Evolutionary conservation across 1,140 invertebrate species (phyloP).

Genomic region (Hyles euphorbiae): DNA sequence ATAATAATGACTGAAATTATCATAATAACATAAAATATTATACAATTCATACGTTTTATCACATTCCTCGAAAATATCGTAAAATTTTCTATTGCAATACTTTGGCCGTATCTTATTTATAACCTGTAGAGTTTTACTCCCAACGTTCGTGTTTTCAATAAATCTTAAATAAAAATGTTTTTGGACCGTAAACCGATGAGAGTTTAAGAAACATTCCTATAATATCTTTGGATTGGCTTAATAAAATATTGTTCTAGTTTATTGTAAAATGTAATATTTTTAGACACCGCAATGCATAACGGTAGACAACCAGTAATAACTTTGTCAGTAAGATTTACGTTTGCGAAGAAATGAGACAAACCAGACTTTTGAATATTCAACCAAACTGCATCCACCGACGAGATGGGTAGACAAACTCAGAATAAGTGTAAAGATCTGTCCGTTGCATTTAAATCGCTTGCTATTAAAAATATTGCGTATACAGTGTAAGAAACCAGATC

Average conservation of each 20-base stretch:
- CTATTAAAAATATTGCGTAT: too few relatives aligned
- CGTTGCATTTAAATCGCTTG: too few relatives aligned
- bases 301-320: too few relatives aligned
- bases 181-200: conserved; percentile 3
- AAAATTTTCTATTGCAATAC: conserved; percentile 33
- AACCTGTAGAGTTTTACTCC: conserved; percentile 15
- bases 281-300: too few relatives aligned
- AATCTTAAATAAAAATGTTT: conserved; percentile 20
- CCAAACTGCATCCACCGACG: too few relatives aligned
- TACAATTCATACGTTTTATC: conserved; percentile 38
- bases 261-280: too few relatives aligned
- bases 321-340: too few relatives aligned
- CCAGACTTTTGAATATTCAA: too few relatives aligned
- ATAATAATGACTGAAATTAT: conserved; percentile 50
- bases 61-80: conserved; percentile 33
- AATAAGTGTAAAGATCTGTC: too few relatives aligned
- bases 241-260: background rate
- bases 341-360: too few relatives aligned
- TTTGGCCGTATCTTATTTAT: conserved; percentile 25
- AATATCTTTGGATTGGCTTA: conserved; percentile 17
- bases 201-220: conserved; percentile 10
- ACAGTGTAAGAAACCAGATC: too few relatives aligned
- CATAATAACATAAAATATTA: conserved; percentile 28
- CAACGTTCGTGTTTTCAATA: conserved; percentile 14
- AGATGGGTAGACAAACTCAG: too few relatives aligned